A percentile compares a stretch with the other conserved stretches of the same genome.
These are phyloP conservation scores for Astyanax mexicanus DNA, from an alignment of 2,797 vertebrate species.

Conservation along the genomic window DNA sequence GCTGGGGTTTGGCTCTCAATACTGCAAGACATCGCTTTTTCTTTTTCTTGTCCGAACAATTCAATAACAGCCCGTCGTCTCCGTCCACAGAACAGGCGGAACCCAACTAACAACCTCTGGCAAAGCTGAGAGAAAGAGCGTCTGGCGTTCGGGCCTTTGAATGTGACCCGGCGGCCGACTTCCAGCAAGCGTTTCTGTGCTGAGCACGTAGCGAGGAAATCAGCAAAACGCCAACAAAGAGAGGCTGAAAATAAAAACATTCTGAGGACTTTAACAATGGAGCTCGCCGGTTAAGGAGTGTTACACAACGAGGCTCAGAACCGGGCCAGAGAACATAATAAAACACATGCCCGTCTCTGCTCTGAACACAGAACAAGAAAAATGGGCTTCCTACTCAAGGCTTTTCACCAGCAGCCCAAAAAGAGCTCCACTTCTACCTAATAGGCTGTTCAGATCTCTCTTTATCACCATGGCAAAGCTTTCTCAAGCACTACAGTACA, in stretches of 20 bases:
- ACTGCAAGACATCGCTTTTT: background rate
- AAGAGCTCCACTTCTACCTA: background rate
- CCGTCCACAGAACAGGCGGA: slow-evolving; percentile 18
- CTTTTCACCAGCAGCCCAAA: background rate
- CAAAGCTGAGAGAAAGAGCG: background rate
- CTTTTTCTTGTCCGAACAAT: background rate
- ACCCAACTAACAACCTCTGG: slow-evolving; percentile 17
- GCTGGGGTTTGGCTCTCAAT: background rate
- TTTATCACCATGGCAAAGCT: too few species aligned
- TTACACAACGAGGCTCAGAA: slow-evolving; percentile 53
- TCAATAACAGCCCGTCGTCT: slow-evolving; percentile 25
- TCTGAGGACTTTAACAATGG: slow-evolving; percentile 70
- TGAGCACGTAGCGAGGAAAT: slow-evolving; percentile 74
- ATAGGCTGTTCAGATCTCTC: background rate
- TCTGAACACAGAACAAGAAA: background rate
- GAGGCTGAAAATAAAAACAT: slow-evolving; percentile 64
- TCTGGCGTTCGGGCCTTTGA: slow-evolving; percentile 19
- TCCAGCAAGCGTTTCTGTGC: slow-evolving; percentile 32
- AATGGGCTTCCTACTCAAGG: slow-evolving; percentile 9
- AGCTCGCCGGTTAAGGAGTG: slow-evolving; percentile 62
- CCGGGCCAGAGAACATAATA: slow-evolving; percentile 42
- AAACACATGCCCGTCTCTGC: background rate
- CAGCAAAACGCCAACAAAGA: slow-evolving; percentile 68
- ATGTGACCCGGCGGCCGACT: slow-evolving; percentile 27
- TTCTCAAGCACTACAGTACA: too few species aligned